A percentile compares a stretch with the other conserved stretches of the same genome.
phyloP scores from a whole-genome alignment of 2,888 invertebrate species.

The Taenaris catops region DNA sequence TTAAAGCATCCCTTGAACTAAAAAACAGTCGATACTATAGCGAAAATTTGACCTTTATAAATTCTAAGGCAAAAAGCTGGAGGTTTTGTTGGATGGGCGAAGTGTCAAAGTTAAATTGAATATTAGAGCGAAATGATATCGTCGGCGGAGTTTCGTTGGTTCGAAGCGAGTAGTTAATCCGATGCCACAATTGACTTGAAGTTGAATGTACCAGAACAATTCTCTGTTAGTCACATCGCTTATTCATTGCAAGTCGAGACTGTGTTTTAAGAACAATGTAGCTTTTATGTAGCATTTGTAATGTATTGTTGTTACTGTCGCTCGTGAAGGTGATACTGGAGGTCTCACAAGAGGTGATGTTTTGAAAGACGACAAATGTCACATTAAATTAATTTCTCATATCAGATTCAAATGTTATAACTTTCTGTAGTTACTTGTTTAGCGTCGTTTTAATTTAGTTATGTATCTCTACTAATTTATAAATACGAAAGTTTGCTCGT shows the following conservation, averaged over 20 bases:
- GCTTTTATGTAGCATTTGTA: conserved; percentile 1
- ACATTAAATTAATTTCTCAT: too few relatives aligned
- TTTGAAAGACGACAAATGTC: too few relatives aligned
- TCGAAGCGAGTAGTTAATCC: conserved; percentile 73
- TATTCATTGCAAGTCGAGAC: conserved; percentile 48
- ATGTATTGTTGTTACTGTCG: background rate
- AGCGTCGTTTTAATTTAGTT: too few relatives aligned
- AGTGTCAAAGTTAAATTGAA: conserved; percentile 80
- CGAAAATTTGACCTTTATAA: conserved; percentile 26
- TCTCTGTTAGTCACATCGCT: conserved; percentile 55
- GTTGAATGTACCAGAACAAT: conserved; percentile 60
- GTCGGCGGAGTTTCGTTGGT: conserved; percentile 56
- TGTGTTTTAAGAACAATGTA: conserved; percentile 25
- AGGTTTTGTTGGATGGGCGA: conserved; percentile 64
- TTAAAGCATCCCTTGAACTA: too few relatives aligned
- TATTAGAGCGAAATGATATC: conserved; percentile 75
- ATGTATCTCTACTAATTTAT: too few relatives aligned
- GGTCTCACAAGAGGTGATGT: too few relatives aligned
- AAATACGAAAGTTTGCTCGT: too few relatives aligned
- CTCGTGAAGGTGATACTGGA: too few relatives aligned
- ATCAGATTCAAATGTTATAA: too few relatives aligned
- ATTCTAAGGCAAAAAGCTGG: conserved; percentile 54
- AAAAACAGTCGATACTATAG: conserved; percentile 10
- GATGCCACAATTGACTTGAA: conserved; percentile 67
- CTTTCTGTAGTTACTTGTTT: too few relatives aligned